A percentile compares a stretch with the other conserved stretches of the same genome.
Evolutionary conservation across 1,140 invertebrate genomes (phyloP).

Genomic region (Rhyzopertha dominica): DNA sequence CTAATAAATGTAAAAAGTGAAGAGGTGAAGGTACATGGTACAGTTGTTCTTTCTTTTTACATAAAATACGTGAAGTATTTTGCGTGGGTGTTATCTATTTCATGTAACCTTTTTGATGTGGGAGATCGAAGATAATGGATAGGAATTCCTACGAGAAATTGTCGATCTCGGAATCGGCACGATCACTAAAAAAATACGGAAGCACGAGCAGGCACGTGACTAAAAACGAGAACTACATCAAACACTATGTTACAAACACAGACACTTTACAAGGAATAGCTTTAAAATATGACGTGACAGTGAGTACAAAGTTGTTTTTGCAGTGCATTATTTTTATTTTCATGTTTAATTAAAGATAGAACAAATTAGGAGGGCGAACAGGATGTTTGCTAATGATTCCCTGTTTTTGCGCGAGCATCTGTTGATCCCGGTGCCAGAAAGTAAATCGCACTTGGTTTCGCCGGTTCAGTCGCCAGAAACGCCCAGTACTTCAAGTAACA

Average conservation of each 20-base stretch:
- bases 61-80: too few relatives aligned
- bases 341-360: constrained; percentile 64
- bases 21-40: too few relatives aligned
- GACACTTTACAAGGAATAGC: constrained; percentile 92
- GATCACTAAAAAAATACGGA: constrained; percentile 82
- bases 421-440: constrained; percentile 68
- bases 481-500: constrained; percentile 10
- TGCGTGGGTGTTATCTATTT: too few relatives aligned
- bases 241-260: constrained; percentile 69
- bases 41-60: too few relatives aligned
- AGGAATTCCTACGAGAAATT: constrained; percentile 76
- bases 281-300: constrained; percentile 86
- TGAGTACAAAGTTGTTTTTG: constrained; percentile 51
- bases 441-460: constrained; percentile 54
- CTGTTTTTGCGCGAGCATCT: constrained; percentile 78
- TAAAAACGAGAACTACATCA: constrained; percentile 63
- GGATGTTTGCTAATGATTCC: constrained; percentile 84
- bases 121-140: constrained; percentile 49
- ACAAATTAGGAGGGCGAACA: constrained; percentile 81
- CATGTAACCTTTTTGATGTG: too few relatives aligned
- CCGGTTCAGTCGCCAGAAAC: not conserved
- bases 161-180: constrained; percentile 75
- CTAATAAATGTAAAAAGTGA: too few relatives aligned
- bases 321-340: constrained; percentile 17
- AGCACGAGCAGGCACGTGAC: constrained; percentile 68